phyloP scores from a whole-genome alignment of 2,113 vertebrate genomes.

The Perca fluviatilis region DNA sequence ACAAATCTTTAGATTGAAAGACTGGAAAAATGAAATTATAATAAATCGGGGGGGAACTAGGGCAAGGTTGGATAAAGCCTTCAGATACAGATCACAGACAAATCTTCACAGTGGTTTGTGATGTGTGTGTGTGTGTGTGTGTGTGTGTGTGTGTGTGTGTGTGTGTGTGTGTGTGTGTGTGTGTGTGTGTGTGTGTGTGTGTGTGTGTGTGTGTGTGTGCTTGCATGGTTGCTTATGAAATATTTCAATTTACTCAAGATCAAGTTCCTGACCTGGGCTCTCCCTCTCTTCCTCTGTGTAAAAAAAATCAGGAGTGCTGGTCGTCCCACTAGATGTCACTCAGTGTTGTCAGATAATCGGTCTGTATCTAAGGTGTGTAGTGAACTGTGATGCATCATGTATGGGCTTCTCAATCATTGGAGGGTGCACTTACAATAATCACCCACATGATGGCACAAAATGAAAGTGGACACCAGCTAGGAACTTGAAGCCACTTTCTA shows the following conservation, averaged over 20 bases:
- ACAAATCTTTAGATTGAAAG: slow-evolving; percentile 86
- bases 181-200: neutral
- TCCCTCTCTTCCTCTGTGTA: slow-evolving; percentile 32
- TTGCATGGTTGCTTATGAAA: slow-evolving; percentile 58
- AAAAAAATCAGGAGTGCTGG: neutral
- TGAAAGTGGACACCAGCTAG: slow-evolving; percentile 17
- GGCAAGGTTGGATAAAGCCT: slow-evolving; percentile 84
- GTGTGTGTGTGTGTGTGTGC: neutral
- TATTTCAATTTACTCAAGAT: slow-evolving; percentile 72
- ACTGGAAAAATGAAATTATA: slow-evolving; percentile 85
- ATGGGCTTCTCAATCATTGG: neutral
- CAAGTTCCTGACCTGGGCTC: slow-evolving; percentile 56
- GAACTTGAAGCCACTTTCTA: neutral
- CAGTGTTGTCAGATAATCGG: slow-evolving; percentile 6
- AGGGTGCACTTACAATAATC: slow-evolving; percentile 52
- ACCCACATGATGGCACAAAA: slow-evolving; percentile 76
- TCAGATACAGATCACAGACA: slow-evolving; percentile 78
- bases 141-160: slow-evolving; percentile 15
- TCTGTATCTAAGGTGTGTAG: slow-evolving; percentile 22
- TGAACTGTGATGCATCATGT: slow-evolving; percentile 12
- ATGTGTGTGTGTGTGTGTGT: slow-evolving; percentile 45
- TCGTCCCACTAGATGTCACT: slow-evolving; percentile 12
- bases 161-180: neutral
- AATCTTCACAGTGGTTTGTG: slow-evolving; percentile 76
- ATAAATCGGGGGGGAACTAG: slow-evolving; percentile 78